phyloP scores from a whole-genome alignment of 2,888 invertebrate genomes.

The Rutpela maculata region DNA sequence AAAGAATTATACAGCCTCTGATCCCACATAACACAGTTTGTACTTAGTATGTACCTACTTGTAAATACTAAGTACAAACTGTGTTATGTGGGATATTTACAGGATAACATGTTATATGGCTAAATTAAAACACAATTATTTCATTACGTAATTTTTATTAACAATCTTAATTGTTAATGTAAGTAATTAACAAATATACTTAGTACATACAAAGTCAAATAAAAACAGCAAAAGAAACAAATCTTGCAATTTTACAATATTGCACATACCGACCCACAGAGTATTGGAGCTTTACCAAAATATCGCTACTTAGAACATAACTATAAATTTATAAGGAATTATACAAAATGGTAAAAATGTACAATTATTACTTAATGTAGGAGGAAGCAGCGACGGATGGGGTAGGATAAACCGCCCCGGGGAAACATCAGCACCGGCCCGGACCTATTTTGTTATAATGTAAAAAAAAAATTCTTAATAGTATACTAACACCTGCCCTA shows the following conservation, averaged over 20 bases:
- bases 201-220: conserved; percentile 31
- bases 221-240: conserved; percentile 29
- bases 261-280: conserved; percentile 38
- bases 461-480: too few species aligned
- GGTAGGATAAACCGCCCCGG: too few species aligned
- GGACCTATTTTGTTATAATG: too few species aligned
- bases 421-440: too few species aligned
- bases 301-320: conserved; percentile 26
- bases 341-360: conserved; percentile 24
- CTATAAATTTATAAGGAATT: conserved; percentile 9
- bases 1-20: too few species aligned
- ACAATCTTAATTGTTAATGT: conserved; percentile 32
- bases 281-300: conserved; percentile 28
- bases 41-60: too few species aligned
- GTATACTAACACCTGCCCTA: too few species aligned
- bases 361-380: background rate
- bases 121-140: conserved; percentile 15
- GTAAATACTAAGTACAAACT: too few species aligned
- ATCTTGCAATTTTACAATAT: conserved; percentile 32
- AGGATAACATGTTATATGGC: too few species aligned
- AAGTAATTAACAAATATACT: conserved; percentile 24
- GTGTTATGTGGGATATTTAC: too few species aligned
- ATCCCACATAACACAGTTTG: too few species aligned
- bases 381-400: too few species aligned
- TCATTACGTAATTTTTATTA: conserved; percentile 27